Base-by-base conservation (phyloP, 2,888 invertebrate species). In the Tenthredo amoena region DNA sequence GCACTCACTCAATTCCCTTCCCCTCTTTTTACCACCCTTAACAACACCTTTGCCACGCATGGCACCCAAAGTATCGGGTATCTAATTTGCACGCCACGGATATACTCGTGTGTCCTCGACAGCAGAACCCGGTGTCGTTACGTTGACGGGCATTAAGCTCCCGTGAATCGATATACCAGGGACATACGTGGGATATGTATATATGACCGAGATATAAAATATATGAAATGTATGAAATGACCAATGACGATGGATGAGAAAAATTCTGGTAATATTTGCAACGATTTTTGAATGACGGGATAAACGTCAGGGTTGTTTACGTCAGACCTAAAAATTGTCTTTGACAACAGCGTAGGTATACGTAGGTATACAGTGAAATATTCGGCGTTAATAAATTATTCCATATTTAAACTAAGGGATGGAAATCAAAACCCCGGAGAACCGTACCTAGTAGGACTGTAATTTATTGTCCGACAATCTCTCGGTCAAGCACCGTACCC, bases 11-110 rank as follows among this genome's bases (percentile, higher is more conserved):
- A n/a, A 21, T 77, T 26, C 50, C 31, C n/a, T 55, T 26, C 2
- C 18, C 9, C 26, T 68, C 34, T 68, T 26, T 68, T 34, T 34
- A 15, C 55, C 31, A 31, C 31, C 81, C 62, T 26, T 81, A 62
- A 40, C 81, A 18, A 81, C 81, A 81, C 81, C 62, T 81, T 81
- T 58, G 81, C 81, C 81, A 81, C 81, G 40, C 81, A 81, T 40
- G 58, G 62, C 81, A 81, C 40, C 58, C 81, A 21, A 81, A 62
- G 58, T 81, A 81, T 81, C 62, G 81, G 50, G 81, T 81, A 81
- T 62, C 81, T 62, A 81, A 81, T 81, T 81, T 81, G 81, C 40
- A 81, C 81, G 62, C 62, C 62, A 58, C 62, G 77, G 34, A 77
- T 77, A 77, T 55, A 77, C 31, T 26, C 77, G 77, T 77, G 77